These are phyloP conservation scores for Buceros bicornis DNA, from an alignment of 2,797 vertebrate genomes.

Conservation along the genomic window DNA sequence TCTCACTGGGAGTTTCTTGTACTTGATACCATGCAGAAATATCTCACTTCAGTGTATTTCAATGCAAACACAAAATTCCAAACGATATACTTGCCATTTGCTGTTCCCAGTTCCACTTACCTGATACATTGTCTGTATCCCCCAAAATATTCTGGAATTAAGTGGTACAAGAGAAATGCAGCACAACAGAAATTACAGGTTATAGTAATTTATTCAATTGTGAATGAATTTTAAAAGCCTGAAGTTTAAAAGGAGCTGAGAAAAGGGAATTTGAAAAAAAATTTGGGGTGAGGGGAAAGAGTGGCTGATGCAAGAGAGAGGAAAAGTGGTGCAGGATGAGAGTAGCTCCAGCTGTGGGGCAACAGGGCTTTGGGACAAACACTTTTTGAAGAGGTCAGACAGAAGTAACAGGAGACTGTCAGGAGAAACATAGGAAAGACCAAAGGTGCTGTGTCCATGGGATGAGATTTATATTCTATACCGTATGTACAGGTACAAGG, in stretches of 20 bases:
- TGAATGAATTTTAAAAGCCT: slow-evolving; percentile 21
- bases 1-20: not conserved
- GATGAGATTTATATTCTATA: not conserved
- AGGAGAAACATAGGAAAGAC: not conserved
- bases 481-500: not conserved
- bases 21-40: not conserved
- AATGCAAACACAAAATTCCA: slow-evolving; percentile 1
- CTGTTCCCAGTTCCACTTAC: not conserved
- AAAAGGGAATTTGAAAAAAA: not conserved
- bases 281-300: not conserved
- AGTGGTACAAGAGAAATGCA: not conserved
- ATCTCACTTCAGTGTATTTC: not conserved
- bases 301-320: not conserved
- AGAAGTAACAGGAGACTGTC: not conserved
- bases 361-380: not conserved
- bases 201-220: not conserved
- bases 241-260: not conserved
- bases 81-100: not conserved
- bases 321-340: not conserved
- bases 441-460: not conserved
- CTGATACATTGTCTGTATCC: not conserved
- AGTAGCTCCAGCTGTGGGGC: not conserved
- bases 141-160: slow-evolving; percentile 25
- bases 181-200: not conserved
- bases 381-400: not conserved